phyloP scores from a whole-genome alignment of 2,888 invertebrate genomes.

The Apodemia mormo region DNA sequence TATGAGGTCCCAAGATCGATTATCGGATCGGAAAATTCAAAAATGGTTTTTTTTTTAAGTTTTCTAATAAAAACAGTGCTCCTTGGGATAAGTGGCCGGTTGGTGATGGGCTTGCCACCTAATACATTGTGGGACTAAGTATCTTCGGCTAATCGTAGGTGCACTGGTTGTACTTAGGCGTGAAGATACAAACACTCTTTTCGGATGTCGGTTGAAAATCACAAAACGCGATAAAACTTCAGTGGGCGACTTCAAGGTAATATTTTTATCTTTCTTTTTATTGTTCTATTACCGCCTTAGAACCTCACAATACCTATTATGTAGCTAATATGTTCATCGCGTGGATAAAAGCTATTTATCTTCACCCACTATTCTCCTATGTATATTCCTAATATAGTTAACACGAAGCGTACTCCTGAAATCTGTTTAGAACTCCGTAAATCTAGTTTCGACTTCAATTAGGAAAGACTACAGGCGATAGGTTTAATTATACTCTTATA shows the following conservation, averaged over 20 bases:
- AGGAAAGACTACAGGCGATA: not conserved
- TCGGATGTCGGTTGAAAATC: no score
- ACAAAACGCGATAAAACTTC: not conserved
- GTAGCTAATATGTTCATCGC: slow-evolving; percentile 18
- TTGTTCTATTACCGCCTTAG: not conserved
- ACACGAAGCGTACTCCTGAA: slow-evolving; percentile 4
- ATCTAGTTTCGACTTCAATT: slow-evolving; percentile 4
- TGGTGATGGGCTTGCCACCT: no score
- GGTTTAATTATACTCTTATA: not conserved
- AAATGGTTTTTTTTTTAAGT: no score
- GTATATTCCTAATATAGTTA: slow-evolving; percentile 10
- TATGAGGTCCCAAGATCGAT: no score
- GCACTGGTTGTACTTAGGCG: no score
- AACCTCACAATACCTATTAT: not conserved
- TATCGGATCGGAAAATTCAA: no score
- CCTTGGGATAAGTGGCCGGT: no score
- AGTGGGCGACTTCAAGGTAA: not conserved
- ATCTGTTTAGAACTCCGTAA: slow-evolving; percentile 14
- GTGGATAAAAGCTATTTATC: slow-evolving; percentile 20
- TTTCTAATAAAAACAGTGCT: no score
- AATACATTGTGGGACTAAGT: no score
- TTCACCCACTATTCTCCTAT: slow-evolving; percentile 3
- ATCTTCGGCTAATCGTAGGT: no score
- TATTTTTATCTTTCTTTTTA: not conserved
- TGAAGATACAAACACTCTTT: no score